A percentile compares a stretch with the other conserved stretches of the same genome.
Evolutionary conservation across 2,888 invertebrate genomes (phyloP).

Genomic region (Bellardia pandia): DNA sequence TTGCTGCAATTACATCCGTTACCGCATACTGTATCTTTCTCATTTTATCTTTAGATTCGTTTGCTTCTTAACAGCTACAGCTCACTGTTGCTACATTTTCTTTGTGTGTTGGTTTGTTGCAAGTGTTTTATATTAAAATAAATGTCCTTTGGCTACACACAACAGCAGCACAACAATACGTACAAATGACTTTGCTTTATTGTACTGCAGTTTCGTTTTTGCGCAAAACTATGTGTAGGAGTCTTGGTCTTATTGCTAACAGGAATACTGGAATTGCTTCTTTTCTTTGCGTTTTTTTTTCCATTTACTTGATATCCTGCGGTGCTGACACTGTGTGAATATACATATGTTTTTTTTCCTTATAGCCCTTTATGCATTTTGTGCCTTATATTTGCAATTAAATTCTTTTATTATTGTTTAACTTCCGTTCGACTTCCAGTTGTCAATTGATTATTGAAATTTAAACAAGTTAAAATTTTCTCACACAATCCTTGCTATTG

Average conservation of each 20-base stretch:
- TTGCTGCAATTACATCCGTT: slow-evolving; percentile 70
- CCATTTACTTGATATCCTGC: slow-evolving; percentile 27
- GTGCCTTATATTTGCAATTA: slow-evolving; percentile 13
- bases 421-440: slow-evolving; percentile 34
- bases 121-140: slow-evolving; percentile 47
- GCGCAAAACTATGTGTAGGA: slow-evolving; percentile 26
- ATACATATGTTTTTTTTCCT: neutral
- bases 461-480: slow-evolving; percentile 26
- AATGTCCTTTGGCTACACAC: slow-evolving; percentile 59
- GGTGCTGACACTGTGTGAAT: slow-evolving; percentile 46
- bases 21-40: slow-evolving; percentile 66
- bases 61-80: neutral
- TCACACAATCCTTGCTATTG: slow-evolving; percentile 33
- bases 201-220: slow-evolving; percentile 14
- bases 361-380: neutral
- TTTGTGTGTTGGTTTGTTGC: slow-evolving; percentile 21
- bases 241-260: slow-evolving; percentile 19
- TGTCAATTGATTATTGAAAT: slow-evolving; percentile 31
- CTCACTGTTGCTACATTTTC: slow-evolving; percentile 9
- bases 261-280: slow-evolving; percentile 51
- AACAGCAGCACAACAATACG: neutral
- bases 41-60: slow-evolving; percentile 59
- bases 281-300: slow-evolving; percentile 14
- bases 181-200: slow-evolving; percentile 22
- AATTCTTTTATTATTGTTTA: slow-evolving; percentile 52